Base-by-base conservation (phyloP, 2,797 vertebrate species). In the Chrysolophus pictus region DNA sequence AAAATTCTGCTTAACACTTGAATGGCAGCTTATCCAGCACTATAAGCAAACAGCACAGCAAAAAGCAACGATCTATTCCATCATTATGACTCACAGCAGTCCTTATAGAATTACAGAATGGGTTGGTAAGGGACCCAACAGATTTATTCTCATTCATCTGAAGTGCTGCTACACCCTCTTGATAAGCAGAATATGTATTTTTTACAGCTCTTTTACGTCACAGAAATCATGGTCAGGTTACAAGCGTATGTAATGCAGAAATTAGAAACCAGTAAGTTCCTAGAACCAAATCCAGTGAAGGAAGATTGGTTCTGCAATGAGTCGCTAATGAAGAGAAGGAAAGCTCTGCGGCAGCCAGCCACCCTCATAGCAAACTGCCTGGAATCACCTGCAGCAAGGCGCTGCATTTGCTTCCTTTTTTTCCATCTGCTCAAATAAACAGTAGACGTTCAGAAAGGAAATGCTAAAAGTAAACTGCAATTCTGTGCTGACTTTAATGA, bases 221-320 rank as follows among this genome's bases (percentile, higher is more conserved):
- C 28, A 87, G 55, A 64, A 71, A 31, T 84, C 79, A 19, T 11
- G 22, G 80, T 88, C 56, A 88, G 56, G 29, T 49, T 70, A 83
- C 42, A 39, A n/a, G 15, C 63, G 68, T 71, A 92, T 6, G 80
- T 21, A 35, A 88, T 37, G 65, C 73, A 93, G 60, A 81, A 88
- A 91, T 72, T 31, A 86, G 71, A 94, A 97, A 95, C 69, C 78
- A 94, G 29, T 62, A 94, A 89, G 75, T 56, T 72, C 72, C 80
- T 73, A 4, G 5, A 89, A 92, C 2, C 7, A 92, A 96, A 94
- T 41, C 6, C 47, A 92, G 80, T 88, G 84, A 89, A 62, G 82
- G 75, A 39, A 83, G 51, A 56, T 31, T 1, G 47, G 22, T 18
- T 93, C 78, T 85, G 33, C 72, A 79, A 12, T 2, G 2, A 87